Evolutionary conservation across 2,113 vertebrate species (phyloP).

Genomic region (Turdus rufiventris): DNA sequence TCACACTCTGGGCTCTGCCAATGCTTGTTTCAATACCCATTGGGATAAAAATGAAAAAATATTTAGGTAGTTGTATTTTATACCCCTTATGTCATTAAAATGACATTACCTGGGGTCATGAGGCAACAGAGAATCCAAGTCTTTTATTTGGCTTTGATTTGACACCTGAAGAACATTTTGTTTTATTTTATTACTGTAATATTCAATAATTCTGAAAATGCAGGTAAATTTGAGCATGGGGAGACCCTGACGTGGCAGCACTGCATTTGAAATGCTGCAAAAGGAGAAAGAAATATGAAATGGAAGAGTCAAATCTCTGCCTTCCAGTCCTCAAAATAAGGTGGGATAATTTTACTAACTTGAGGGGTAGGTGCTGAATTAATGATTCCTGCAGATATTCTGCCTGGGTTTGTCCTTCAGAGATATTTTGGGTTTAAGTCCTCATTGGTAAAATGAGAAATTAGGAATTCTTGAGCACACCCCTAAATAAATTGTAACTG

Average conservation of each 20-base stretch:
- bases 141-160: not conserved
- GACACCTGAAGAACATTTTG: not conserved
- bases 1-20: not conserved
- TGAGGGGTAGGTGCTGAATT: not conserved
- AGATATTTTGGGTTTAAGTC: not conserved
- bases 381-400: not conserved
- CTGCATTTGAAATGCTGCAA: not conserved
- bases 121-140: not conserved
- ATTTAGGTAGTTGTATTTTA: not conserved
- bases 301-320: not conserved
- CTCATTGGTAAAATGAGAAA: not conserved
- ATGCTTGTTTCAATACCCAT: not conserved
- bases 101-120: not conserved
- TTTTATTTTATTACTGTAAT: not conserved
- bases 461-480: not conserved
- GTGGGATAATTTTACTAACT: not conserved
- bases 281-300: constrained; percentile 28
- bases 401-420: not conserved
- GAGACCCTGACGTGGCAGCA: not conserved
- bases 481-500: not conserved
- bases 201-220: not conserved
- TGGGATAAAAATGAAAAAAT: not conserved
- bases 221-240: not conserved
- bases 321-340: not conserved
- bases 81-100: not conserved